Base-by-base conservation (phyloP, 2,888 invertebrate genomes). In the Chymomyza procnemis region DNA sequence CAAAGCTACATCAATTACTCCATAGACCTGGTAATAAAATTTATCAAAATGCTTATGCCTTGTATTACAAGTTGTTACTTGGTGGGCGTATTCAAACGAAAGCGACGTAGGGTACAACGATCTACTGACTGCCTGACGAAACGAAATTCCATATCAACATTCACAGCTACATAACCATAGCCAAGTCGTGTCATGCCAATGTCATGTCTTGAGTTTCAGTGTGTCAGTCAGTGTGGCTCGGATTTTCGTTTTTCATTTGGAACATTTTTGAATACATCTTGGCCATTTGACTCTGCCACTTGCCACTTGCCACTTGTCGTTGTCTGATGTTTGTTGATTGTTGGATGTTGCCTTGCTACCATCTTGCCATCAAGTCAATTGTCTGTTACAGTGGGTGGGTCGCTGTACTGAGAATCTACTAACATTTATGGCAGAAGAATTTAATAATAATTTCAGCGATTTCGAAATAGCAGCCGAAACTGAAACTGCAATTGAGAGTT, bases 371-470 rank as follows among this genome's bases (percentile, higher is more conserved):
- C 41, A 18, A 34, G 47, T 57, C 9, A 41, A 34, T 56, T 63
- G 47, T 26, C 68, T 77, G 83, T 75, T 80, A 76, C 85, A 83
- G 87, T 85, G 83, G 80, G 82, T 82, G 83, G 85, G 87, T 77
- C 71, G 62, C 61, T 52, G 9, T 12, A 67, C 73, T 86, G 88
- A 81, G 88, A 86, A 88, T 76, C 81, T 74, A 71, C 86, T 86
- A 86, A 87, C 86, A 86, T 88, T 86, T 88, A 81, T 78, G 76
- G 75, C 74, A 74, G 70, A 83, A 80, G 78, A 85, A 87, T 85
- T 87, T 84, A 85, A 85, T 87, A 85, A 83, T 85, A 79, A 85
- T 83, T 85, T 83, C 76, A 73, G 84, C 79, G 50, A 79, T 86
- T 87, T 85, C 75, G 78, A 75, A 84, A 87, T 58, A 3, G 56